phyloP scores from a whole-genome alignment of 1,140 invertebrate genomes.

The Calycopis cecrops region DNA sequence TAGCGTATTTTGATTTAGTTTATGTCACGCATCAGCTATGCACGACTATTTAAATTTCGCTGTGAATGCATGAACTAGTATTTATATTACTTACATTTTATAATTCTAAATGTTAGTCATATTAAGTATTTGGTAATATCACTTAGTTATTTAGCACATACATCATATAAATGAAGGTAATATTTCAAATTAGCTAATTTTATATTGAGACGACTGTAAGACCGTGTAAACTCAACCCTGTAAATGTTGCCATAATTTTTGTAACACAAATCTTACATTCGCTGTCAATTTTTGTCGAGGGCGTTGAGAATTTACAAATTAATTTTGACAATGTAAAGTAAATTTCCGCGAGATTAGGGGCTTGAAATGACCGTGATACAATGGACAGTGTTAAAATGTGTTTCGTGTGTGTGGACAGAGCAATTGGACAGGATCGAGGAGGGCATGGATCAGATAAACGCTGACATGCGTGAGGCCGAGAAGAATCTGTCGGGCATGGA shows the following conservation, averaged over 20 bases:
- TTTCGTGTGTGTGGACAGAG: constrained; percentile 80
- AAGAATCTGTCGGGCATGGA: constrained; percentile 99
- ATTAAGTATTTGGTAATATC: constrained; percentile 55
- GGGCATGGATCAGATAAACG: constrained; percentile 99
- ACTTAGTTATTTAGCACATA: constrained; percentile 69
- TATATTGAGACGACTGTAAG: constrained; percentile 58
- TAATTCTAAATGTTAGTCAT: constrained; percentile 67
- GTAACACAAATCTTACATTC: constrained; percentile 56
- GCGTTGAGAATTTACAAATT: constrained; percentile 72
- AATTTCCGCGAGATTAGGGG: constrained; percentile 33
- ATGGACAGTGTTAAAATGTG: constrained; percentile 47
- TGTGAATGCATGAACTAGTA: constrained; percentile 65
- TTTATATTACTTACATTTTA: constrained; percentile 43
- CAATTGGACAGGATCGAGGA: constrained; percentile 99
- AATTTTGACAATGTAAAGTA: constrained; percentile 31
- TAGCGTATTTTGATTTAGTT: constrained; percentile 53
- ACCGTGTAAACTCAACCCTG: constrained; percentile 16
- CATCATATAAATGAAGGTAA: constrained; percentile 63
- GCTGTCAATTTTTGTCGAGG: constrained; percentile 64
- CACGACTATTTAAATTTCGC: constrained; percentile 67
- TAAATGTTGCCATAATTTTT: constrained; percentile 14
- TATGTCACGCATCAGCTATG: constrained; percentile 71
- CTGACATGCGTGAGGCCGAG: constrained; percentile 99
- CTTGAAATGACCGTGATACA: constrained; percentile 13
- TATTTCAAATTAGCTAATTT: constrained; percentile 39